Conservation (phyloP, 37 sponge, comb jelly and placozoan species). For the Beroe ovata region DNA sequence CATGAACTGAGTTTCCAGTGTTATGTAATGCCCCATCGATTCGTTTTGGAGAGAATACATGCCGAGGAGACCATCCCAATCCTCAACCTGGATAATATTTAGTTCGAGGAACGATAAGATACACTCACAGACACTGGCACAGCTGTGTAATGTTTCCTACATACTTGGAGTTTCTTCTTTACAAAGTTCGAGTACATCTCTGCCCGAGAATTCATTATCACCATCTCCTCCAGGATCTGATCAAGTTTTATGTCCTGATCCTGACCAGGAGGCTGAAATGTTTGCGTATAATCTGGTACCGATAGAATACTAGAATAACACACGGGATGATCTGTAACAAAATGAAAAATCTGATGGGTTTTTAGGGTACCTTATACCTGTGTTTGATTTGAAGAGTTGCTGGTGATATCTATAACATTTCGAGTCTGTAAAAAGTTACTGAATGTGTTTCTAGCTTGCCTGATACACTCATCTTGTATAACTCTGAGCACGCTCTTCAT, state of each 20-base stretch:
- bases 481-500: neutral
- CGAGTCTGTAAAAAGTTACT: slow-evolving; percentile 46
- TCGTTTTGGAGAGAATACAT: slow-evolving; percentile 16
- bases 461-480: slow-evolving; percentile 53
- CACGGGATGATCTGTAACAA: too few relatives aligned
- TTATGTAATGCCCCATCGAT: slow-evolving; percentile 49
- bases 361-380: too few relatives aligned
- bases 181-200: slow-evolving; percentile 38
- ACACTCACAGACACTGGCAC: too few relatives aligned
- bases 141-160: too few relatives aligned
- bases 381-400: too few relatives aligned
- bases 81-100: neutral
- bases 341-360: too few relatives aligned
- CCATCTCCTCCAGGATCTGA: slow-evolving; percentile 51
- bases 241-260: slow-evolving; percentile 28
- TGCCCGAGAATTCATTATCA: slow-evolving; percentile 40
- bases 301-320: too few relatives aligned
- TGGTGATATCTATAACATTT: slow-evolving; percentile 43
- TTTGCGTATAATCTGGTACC: too few relatives aligned
- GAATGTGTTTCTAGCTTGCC: slow-evolving; percentile 32
- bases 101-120: too few relatives aligned
- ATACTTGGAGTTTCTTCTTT: neutral
- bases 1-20: slow-evolving; percentile 53
- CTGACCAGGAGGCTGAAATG: neutral
- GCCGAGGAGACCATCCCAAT: slow-evolving; percentile 24